Evolutionary conservation across 2,113 vertebrate genomes (phyloP), one percentile per base, ranked within the genome.

Genomic region (Triplophysa rosa): DNA sequence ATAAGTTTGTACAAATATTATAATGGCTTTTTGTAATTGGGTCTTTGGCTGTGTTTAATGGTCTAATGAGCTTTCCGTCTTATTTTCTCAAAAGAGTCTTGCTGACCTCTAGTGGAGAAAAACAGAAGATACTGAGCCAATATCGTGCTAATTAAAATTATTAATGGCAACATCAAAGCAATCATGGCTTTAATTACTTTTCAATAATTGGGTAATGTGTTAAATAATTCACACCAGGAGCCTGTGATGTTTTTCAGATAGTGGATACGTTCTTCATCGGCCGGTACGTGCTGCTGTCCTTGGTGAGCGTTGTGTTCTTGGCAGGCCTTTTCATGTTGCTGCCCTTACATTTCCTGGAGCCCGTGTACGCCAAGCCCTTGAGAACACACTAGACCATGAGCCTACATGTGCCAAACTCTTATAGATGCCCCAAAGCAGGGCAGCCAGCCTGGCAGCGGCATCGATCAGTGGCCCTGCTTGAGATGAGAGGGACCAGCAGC

Each of bases 231-330:
- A 63, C 17, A 11, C 16, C 14, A 16, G 26, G 29, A 14, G 11
- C 17, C 65, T 73, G 79, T 58, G 0, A 29, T 68, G 33, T 80
- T 69, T 45, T 61, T 84, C 82, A 99, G 96, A 92, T 96, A 0
- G 92, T 96, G 88, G 96, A 99, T 86, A 71, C 89, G 21, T 93
- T 97, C 88, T 92, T 98, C 86, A 95, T 99, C 0, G 93, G 94
- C 14, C 96, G 96, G 80, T 96, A 96, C 1, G 19, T 96, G 64
- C 94, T 98, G 54, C 89, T 98, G 87, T 90, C 91, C 0, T 4
- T 91, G 75, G 90, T 87, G 71, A 87, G 88, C 3, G 71, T 87
- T 1, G 37, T 92, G 1, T 92, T 95, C 24, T 88, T 98, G 0
- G 91, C 91, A 40, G 89, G 91, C 21, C 81, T 95, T 45, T 95